phyloP scores from a whole-genome alignment of 2,888 invertebrate species.

The Lampropteryx suffumata region DNA sequence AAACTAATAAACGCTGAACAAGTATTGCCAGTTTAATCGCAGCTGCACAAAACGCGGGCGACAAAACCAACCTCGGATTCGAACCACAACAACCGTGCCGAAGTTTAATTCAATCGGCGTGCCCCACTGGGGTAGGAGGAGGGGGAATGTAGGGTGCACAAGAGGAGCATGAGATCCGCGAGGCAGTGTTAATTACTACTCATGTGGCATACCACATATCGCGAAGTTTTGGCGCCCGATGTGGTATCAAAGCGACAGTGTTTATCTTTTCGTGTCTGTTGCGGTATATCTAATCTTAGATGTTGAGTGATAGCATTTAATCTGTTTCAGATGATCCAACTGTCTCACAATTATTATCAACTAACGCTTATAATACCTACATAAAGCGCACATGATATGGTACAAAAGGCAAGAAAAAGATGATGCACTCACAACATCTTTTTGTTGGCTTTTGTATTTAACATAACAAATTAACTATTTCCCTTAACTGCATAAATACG shows the following conservation, averaged over 20 bases:
- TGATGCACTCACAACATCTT: too few species aligned
- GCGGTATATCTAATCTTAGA: slow-evolving; percentile 52
- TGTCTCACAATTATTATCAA: background rate
- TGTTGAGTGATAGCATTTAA: slow-evolving; percentile 36
- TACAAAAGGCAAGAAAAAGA: too few species aligned
- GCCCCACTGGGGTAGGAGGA: slow-evolving; percentile 49
- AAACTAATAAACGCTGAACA: slow-evolving; percentile 72
- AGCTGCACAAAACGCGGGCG: slow-evolving; percentile 73
- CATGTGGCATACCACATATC: slow-evolving; percentile 78
- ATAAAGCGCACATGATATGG: too few species aligned
- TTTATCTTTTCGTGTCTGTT: slow-evolving; percentile 72
- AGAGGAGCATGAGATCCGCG: slow-evolving; percentile 44
- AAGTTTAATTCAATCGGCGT: slow-evolving; percentile 82
- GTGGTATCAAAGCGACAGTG: slow-evolving; percentile 55
- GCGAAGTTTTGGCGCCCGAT: slow-evolving; percentile 77
- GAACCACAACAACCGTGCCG: slow-evolving; percentile 77
- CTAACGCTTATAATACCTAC: too few species aligned
- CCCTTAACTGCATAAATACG: too few species aligned
- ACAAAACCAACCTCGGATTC: slow-evolving; percentile 75
- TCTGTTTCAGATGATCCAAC: slow-evolving; percentile 1
- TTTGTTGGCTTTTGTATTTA: too few species aligned
- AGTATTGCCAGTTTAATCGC: slow-evolving; percentile 77
- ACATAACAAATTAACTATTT: too few species aligned
- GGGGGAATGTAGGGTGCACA: slow-evolving; percentile 30
- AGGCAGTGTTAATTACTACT: slow-evolving; percentile 80